These are phyloP conservation scores for Drosophila basisetae DNA, from an alignment of 2,888 invertebrate genomes.

Conservation along the genomic window DNA sequence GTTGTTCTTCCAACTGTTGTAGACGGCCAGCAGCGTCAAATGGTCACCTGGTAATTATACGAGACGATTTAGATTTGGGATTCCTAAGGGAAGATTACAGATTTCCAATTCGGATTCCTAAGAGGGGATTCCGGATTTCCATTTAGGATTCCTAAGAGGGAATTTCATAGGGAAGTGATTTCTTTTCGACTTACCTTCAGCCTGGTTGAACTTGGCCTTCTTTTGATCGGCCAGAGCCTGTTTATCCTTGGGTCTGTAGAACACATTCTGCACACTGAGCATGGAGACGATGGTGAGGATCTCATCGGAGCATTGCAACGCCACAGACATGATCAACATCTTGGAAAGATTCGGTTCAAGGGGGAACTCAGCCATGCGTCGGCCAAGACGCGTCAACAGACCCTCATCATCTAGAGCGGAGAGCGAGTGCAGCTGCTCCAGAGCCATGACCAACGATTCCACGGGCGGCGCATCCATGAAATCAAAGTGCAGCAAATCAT, in stretches of 20 bases:
- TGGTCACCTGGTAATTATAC: constrained; percentile 90
- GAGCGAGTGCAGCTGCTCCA: constrained; percentile 98
- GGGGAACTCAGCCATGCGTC: constrained; percentile 99
- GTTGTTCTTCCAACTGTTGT: constrained; percentile 99
- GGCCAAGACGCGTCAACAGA: constrained; percentile 91
- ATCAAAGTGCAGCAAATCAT: constrained; percentile 98
- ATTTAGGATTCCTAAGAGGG: background rate
- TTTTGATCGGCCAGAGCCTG: constrained; percentile 99
- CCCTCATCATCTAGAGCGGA: constrained; percentile 98
- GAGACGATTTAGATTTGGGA: background rate
- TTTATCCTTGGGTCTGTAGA: constrained; percentile 97
- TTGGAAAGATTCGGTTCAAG: constrained; percentile 99
- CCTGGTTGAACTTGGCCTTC: constrained; percentile 99
- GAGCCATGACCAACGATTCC: constrained; percentile 98
- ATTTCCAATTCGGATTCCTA: background rate
- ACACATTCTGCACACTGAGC: constrained; percentile 99
- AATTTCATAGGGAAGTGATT: background rate
- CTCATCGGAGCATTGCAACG: constrained; percentile 98
- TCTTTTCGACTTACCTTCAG: constrained; percentile 88
- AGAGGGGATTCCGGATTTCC: background rate
- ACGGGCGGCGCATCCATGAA: constrained; percentile 99
- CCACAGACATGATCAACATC: constrained; percentile 99
- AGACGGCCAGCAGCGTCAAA: constrained; percentile 97
- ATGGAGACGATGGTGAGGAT: constrained; percentile 99
- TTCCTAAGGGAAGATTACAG: background rate